Evolutionary conservation across 2,797 vertebrate species (phyloP).

Genomic region (Bovichtus variegatus): DNA sequence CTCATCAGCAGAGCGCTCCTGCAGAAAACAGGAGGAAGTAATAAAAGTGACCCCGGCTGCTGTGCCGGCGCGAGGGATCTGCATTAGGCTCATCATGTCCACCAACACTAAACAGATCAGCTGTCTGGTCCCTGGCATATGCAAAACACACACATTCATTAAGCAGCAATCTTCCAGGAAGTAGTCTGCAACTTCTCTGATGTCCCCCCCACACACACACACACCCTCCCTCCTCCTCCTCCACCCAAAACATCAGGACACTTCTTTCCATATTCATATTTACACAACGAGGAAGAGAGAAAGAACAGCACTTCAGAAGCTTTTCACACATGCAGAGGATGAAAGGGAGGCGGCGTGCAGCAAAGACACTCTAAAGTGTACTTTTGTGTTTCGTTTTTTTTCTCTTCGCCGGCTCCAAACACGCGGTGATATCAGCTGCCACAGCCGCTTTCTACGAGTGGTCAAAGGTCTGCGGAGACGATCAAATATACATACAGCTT

Average conservation of each 20-base stretch:
- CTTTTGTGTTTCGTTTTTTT: conserved; percentile 39
- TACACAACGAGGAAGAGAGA: conserved; percentile 34
- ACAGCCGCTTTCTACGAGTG: conserved; percentile 28
- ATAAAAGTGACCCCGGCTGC: conserved; percentile 36
- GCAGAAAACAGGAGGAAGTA: conserved; percentile 10
- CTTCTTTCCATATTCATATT: conserved; percentile 70
- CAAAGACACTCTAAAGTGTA: conserved; percentile 42
- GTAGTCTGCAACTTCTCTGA: conserved; percentile 54
- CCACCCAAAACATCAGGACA: conserved; percentile 53
- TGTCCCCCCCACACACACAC: no score
- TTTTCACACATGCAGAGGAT: conserved; percentile 55
- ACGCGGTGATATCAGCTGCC: not conserved
- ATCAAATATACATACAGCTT: conserved; percentile 68
- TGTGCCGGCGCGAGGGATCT: conserved; percentile 1
- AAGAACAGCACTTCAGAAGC: conserved; percentile 52
- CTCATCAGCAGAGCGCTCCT: conserved; percentile 30
- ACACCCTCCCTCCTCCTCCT: no score
- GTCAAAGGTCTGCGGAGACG: conserved; percentile 43
- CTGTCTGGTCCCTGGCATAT: conserved; percentile 38
- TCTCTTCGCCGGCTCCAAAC: conserved; percentile 25
- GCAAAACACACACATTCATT: conserved; percentile 62
- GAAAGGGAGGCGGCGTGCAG: conserved; percentile 46
- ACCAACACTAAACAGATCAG: conserved; percentile 39
- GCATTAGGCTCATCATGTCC: conserved; percentile 22
- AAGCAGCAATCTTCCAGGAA: conserved; percentile 49